phyloP scores from a whole-genome alignment of 1,140 invertebrate genomes.

The Drosophila parvula region DNA sequence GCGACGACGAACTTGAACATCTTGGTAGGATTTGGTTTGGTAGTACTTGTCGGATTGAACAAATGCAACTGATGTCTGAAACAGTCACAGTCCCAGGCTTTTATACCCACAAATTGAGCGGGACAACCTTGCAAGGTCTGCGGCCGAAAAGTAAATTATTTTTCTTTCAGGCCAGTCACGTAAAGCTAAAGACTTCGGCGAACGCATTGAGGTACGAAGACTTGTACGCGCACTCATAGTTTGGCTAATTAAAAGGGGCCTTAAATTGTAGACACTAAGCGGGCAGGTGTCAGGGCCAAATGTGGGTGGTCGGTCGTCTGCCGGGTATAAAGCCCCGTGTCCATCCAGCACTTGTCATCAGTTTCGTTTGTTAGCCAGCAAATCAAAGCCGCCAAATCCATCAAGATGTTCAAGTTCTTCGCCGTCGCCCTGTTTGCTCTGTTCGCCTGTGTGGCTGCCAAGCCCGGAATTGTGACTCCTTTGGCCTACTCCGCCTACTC shows the following conservation, averaged over 20 bases:
- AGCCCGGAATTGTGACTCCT: conserved; percentile 69
- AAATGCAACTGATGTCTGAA: conserved; percentile 69
- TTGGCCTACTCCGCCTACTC: conserved; percentile 72
- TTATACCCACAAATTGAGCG: conserved; percentile 34
- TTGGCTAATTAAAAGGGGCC: conserved; percentile 37
- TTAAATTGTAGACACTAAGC: conserved; percentile 7
- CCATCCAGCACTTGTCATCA: conserved; percentile 49
- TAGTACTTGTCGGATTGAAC: conserved; percentile 50
- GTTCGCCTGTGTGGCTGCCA: conserved; percentile 66
- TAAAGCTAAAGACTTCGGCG: conserved; percentile 44
- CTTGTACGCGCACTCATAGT: not conserved
- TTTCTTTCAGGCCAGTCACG: conserved; percentile 47
- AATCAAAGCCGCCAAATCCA: conserved; percentile 27
- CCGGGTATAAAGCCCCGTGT: conserved; percentile 49
- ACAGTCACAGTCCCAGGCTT: conserved; percentile 14
- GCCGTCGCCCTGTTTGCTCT: conserved; percentile 64
- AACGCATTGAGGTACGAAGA: conserved; percentile 9
- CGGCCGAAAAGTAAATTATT: conserved; percentile 25
- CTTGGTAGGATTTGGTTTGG: conserved; percentile 46
- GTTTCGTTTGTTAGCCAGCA: conserved; percentile 56
- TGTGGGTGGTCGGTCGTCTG: conserved; percentile 7
- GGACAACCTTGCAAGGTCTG: conserved; percentile 50
- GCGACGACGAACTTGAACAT: conserved; percentile 79
- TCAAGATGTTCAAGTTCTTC: conserved; percentile 77
- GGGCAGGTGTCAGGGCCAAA: conserved; percentile 38